These are phyloP conservation scores for Agrenia bidenticulata DNA, from an alignment of 2,888 invertebrate species.

Conservation along the genomic window DNA sequence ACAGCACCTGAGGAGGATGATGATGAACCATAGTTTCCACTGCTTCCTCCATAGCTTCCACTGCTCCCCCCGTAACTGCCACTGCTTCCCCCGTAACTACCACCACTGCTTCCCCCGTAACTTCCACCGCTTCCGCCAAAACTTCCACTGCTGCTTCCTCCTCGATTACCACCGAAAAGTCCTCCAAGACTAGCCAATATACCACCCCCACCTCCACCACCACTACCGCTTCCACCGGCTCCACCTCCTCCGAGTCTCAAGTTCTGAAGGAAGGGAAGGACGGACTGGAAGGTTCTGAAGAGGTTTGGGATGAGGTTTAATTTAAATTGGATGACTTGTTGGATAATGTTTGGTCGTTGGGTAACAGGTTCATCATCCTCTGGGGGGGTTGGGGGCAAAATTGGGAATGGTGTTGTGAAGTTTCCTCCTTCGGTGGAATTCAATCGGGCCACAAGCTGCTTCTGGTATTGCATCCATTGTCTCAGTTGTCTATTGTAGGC, in stretches of 20 bases:
- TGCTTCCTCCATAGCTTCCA: not conserved
- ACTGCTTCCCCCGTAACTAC: slow-evolving; percentile 7
- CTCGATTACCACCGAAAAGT: slow-evolving; percentile 7
- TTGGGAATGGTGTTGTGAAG: slow-evolving; percentile 38
- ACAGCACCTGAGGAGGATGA: slow-evolving; percentile 8
- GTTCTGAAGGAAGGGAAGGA: slow-evolving; percentile 18
- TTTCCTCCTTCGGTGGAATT: slow-evolving; percentile 35
- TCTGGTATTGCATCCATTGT: slow-evolving; percentile 24
- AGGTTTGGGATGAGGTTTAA: slow-evolving; percentile 42
- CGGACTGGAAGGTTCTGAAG: slow-evolving; percentile 17
- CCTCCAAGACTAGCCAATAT: not conserved
- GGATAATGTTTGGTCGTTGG: slow-evolving; percentile 3
- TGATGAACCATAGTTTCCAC: not conserved
- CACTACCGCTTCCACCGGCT: slow-evolving; percentile 13
- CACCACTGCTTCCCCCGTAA: not conserved
- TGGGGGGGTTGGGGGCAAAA: slow-evolving; percentile 35
- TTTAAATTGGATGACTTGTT: slow-evolving; percentile 32
- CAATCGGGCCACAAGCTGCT: slow-evolving; percentile 21
- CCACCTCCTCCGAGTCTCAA: slow-evolving; percentile 28
- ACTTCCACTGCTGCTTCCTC: slow-evolving; percentile 6
- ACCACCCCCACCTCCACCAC: slow-evolving; percentile 15
- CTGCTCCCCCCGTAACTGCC: slow-evolving; percentile 5
- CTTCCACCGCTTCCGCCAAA: not conserved
- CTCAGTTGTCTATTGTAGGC: slow-evolving; percentile 17
- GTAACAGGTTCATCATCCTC: not conserved